phyloP scores from a whole-genome alignment of 1,140 invertebrate genomes.

The Stratiolaelaps scimitus region DNA sequence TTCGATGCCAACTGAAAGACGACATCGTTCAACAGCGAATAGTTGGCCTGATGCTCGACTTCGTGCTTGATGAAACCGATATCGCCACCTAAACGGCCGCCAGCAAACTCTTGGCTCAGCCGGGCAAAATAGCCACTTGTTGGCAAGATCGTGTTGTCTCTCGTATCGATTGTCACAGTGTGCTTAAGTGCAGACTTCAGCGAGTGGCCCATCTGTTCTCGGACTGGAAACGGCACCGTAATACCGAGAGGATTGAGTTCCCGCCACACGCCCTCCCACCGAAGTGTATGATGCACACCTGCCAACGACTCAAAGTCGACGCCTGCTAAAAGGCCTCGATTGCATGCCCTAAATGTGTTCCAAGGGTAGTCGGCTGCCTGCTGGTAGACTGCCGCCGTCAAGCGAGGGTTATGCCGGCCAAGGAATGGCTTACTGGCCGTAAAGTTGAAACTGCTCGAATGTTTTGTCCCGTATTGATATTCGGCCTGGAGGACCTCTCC shows the following conservation, averaged over 20 bases:
- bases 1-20: conserved; percentile 47
- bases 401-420: conserved; percentile 35
- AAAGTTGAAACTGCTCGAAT: conserved; percentile 56
- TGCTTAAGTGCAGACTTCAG: conserved; percentile 70
- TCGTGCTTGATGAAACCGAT: conserved; percentile 73
- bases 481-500: conserved; percentile 62
- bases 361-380: conserved; percentile 58
- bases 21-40: conserved; percentile 51
- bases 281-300: conserved; percentile 56
- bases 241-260: conserved; percentile 51
- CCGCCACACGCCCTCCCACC: conserved; percentile 66
- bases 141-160: conserved; percentile 66
- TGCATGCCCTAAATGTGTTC: conserved; percentile 56
- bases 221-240: conserved; percentile 58
- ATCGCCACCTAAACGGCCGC: conserved; percentile 59
- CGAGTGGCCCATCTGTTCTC: conserved; percentile 67
- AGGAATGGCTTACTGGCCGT: conserved; percentile 59
- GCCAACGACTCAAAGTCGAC: conserved; percentile 39
- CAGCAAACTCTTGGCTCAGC: conserved; percentile 57
- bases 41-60: conserved; percentile 60
- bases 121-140: conserved; percentile 54
- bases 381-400: conserved; percentile 54
- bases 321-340: conserved; percentile 42
- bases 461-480: conserved; percentile 59
- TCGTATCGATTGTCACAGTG: conserved; percentile 58